A percentile compares a stretch with the other conserved stretches of the same genome.
These are phyloP conservation scores for Megalopta genalis DNA, from an alignment of 1,140 invertebrate species.

Conservation along the genomic window DNA sequence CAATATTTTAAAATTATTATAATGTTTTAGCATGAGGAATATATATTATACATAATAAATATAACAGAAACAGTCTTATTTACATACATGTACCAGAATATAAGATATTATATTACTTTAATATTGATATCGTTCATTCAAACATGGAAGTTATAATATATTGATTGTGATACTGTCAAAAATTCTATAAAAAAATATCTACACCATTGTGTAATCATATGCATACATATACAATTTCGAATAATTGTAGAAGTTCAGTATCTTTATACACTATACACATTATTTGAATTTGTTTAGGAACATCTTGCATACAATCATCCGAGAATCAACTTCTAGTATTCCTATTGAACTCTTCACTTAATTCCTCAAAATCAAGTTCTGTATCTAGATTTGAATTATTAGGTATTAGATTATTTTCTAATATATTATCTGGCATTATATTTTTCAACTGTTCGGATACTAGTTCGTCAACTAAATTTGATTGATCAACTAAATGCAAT, in stretches of 20 bases:
- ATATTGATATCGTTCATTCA: slow-evolving; percentile 18
- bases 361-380: slow-evolving; percentile 71
- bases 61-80: slow-evolving; percentile 46
- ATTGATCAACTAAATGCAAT: slow-evolving; percentile 72
- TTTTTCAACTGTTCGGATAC: slow-evolving; percentile 75
- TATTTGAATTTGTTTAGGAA: slow-evolving; percentile 39
- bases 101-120: slow-evolving; percentile 36
- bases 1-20: not conserved
- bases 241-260: slow-evolving; percentile 32
- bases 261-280: slow-evolving; percentile 51
- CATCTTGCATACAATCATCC: slow-evolving; percentile 13
- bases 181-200: slow-evolving; percentile 51
- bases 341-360: slow-evolving; percentile 72
- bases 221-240: slow-evolving; percentile 31
- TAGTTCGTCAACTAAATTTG: slow-evolving; percentile 74
- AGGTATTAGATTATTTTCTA: slow-evolving; percentile 73
- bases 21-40: not conserved
- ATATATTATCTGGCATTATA: slow-evolving; percentile 75
- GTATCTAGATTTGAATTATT: slow-evolving; percentile 69
- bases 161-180: slow-evolving; percentile 38
- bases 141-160: slow-evolving; percentile 31
- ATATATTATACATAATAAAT: slow-evolving; percentile 35
- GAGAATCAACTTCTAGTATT: slow-evolving; percentile 71
- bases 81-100: slow-evolving; percentile 36
- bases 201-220: slow-evolving; percentile 33